These are phyloP conservation scores for Porites cylindrica DNA, from an alignment of 92 coral and sea anemone species.

Conservation along the genomic window DNA sequence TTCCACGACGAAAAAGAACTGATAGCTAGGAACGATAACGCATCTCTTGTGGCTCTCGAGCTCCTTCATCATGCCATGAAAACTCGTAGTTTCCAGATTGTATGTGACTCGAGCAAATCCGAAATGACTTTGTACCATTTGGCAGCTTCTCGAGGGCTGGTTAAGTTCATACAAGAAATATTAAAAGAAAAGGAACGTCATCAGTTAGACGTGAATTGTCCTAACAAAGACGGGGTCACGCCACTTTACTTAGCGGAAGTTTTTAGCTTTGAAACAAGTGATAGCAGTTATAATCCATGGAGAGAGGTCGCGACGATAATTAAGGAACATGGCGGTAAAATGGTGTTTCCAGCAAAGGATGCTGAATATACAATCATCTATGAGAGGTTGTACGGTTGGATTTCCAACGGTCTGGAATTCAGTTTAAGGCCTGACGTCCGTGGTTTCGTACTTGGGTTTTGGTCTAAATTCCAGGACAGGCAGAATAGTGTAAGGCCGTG, in stretches of 20 bases:
- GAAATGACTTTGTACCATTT: slow-evolving; percentile 70
- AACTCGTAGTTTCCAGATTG: slow-evolving; percentile 3
- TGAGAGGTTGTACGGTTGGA: slow-evolving; percentile 31
- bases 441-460: background rate
- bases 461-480: background rate
- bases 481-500: background rate
- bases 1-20: background rate
- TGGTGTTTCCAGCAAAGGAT: slow-evolving; percentile 5
- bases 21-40: background rate
- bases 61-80: slow-evolving; percentile 42
- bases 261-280: background rate
- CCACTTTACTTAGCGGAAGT: slow-evolving; percentile 79
- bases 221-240: slow-evolving; percentile 70
- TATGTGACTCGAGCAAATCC: slow-evolving; percentile 33
- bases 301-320: background rate
- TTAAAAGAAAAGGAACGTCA: slow-evolving; percentile 28
- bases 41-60: slow-evolving; percentile 8
- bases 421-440: slow-evolving; percentile 23
- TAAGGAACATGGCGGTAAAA: slow-evolving; percentile 13
- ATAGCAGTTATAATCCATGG: background rate
- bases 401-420: background rate
- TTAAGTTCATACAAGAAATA: slow-evolving; percentile 44
- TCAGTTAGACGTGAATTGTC: slow-evolving; percentile 64
- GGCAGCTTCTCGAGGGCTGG: slow-evolving; percentile 82
- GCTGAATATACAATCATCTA: slow-evolving; percentile 8